Evolutionary conservation across 2,888 invertebrate species (phyloP).

Genomic region (Nudaria mundana): DNA sequence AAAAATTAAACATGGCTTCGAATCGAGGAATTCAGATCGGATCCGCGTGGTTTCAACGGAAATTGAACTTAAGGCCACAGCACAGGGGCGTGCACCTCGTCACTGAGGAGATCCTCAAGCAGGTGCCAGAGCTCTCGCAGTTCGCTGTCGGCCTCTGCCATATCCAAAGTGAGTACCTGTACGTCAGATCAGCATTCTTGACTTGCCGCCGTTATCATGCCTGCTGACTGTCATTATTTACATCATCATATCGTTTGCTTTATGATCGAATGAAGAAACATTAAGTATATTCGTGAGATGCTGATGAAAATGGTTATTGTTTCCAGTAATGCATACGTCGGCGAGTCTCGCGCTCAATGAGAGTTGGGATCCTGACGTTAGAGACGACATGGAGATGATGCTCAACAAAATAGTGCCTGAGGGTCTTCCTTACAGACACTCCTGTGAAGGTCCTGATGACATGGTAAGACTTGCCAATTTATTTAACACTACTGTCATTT

Average conservation of each 20-base stretch:
- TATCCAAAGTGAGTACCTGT: constrained; percentile 97
- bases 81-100: constrained; percentile 98
- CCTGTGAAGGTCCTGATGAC: constrained; percentile 98
- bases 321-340: constrained; percentile 97
- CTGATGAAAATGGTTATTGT: constrained; percentile 57
- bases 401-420: constrained; percentile 99
- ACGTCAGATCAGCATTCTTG: constrained; percentile 36
- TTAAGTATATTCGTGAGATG: constrained; percentile 28
- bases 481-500: constrained; percentile 5
- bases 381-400: constrained; percentile 99
- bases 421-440: constrained; percentile 96
- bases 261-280: constrained; percentile 33
- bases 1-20: constrained; percentile 90
- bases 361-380: constrained; percentile 98
- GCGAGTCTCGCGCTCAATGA: constrained; percentile 98
- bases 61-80: constrained; percentile 97
- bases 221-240: constrained; percentile 58
- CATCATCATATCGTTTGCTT: constrained; percentile 41
- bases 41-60: constrained; percentile 99
- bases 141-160: constrained; percentile 98
- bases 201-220: constrained; percentile 67
- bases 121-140: constrained; percentile 96
- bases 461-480: constrained; percentile 86
- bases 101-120: constrained; percentile 96
- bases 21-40: constrained; percentile 96